Conservation (phyloP, 2,113 vertebrate species). For the Montifringilla adamsi region DNA sequence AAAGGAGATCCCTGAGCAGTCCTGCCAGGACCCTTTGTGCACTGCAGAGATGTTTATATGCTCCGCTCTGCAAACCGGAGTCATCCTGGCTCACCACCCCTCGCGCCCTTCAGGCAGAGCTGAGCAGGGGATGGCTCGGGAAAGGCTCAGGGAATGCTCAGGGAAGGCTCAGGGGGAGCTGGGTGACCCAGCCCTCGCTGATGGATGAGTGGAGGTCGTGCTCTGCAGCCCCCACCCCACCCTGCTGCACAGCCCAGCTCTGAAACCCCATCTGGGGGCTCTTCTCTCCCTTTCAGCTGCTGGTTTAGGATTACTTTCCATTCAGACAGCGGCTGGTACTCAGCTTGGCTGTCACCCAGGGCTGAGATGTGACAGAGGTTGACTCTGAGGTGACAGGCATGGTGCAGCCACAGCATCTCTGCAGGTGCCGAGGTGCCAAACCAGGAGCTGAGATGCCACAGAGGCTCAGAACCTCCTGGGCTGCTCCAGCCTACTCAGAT, state of each 20-base stretch:
- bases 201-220: neutral
- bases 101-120: neutral
- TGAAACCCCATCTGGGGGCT: neutral
- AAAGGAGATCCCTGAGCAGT: slow-evolving; percentile 13
- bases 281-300: neutral
- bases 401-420: neutral
- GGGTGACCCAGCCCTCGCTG: neutral
- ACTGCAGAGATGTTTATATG: neutral
- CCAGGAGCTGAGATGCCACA: rapidly evolving
- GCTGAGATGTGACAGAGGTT: neutral
- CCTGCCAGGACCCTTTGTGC: neutral
- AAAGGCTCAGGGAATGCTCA: neutral
- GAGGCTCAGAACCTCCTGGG: neutral
- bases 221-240: neutral
- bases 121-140: neutral
- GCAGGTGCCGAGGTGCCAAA: neutral
- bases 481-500: neutral
- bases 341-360: neutral
- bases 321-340: neutral
- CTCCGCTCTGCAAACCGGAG: neutral
- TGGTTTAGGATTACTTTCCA: slow-evolving; percentile 3
- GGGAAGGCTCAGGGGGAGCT: neutral
- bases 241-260: neutral
- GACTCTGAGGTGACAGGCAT: neutral
- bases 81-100: neutral